Evolutionary conservation across 1,140 invertebrate genomes (phyloP).

Genomic region (Drosophila rhopaloa): DNA sequence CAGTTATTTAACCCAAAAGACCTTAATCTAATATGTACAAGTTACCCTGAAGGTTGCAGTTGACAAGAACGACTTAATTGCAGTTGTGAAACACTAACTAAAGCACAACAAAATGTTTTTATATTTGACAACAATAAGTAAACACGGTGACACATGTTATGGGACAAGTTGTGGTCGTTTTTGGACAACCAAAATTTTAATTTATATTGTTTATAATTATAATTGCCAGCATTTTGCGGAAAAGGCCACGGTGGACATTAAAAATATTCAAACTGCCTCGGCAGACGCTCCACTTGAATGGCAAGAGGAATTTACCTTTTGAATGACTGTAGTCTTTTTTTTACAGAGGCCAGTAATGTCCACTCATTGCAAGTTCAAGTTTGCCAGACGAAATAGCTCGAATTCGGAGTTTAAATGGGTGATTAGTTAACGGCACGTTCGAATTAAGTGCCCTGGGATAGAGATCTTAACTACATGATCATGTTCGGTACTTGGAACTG

Average conservation of each 20-base stretch:
- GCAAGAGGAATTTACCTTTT: slow-evolving; percentile 20
- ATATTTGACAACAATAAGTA: slow-evolving; percentile 29
- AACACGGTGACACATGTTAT: slow-evolving; percentile 37
- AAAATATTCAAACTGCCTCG: slow-evolving; percentile 50
- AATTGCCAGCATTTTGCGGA: slow-evolving; percentile 62
- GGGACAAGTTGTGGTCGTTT: slow-evolving; percentile 47
- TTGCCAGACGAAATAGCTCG: slow-evolving; percentile 16
- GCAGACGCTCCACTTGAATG: slow-evolving; percentile 41
- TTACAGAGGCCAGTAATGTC: slow-evolving; percentile 17
- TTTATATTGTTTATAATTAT: slow-evolving; percentile 78
- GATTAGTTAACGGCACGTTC: slow-evolving; percentile 67
- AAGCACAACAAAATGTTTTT: slow-evolving; percentile 27
- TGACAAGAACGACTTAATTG: slow-evolving; percentile 71
- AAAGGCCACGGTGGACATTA: slow-evolving; percentile 72
- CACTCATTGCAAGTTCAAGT: slow-evolving; percentile 66
- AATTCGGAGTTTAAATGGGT: slow-evolving; percentile 51
- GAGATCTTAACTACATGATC: slow-evolving; percentile 44
- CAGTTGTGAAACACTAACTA: slow-evolving; percentile 42
- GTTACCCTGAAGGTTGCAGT: slow-evolving; percentile 58
- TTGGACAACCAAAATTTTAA: slow-evolving; percentile 61
- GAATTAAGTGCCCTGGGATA: slow-evolving; percentile 46
- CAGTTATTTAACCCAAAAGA: slow-evolving; percentile 57
- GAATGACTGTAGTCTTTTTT: slow-evolving; percentile 4
- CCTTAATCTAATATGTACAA: slow-evolving; percentile 67
- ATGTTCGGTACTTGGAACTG: slow-evolving; percentile 30